Evolutionary conservation across 92 coral and sea anemone genomes (phyloP), one percentile per base, ranked within the genome.

Genomic region (Scolanthus callimorphus): DNA sequence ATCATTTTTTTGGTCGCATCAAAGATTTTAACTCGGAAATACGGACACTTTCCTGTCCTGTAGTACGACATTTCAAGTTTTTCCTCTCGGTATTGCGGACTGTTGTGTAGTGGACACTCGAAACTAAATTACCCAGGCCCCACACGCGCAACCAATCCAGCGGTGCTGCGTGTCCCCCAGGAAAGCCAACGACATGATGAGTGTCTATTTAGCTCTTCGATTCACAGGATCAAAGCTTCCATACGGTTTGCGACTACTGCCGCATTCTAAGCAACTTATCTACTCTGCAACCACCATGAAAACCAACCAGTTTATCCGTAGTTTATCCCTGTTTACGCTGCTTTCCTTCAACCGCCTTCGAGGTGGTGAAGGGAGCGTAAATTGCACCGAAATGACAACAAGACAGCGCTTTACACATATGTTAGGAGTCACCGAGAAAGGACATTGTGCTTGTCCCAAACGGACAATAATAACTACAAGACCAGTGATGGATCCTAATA

Each of bases 361-460:
- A 58, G 43, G 17, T 38, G 62, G 37, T 26, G 71, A 55, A 3
- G 85, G 49, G 10, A 65, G 28, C 53, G 39, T 62, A 26, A 70
- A 74, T 43, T 68, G 69, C 23, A 78, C 64, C 1, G 57, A 45
- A 13, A 68, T 70, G 85, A 70, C 73, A 11, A 34, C 78, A 34
- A 41, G 63, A 43, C 76, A 52, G 48, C 53, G 71, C 25, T 80
- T 80, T 46, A 48, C 49, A 6, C 80, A 80, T 25, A 39, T 80
- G 66, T 69, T 72, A 25, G 80, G 86, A 11, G 66, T 78, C 2
- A 61, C 71, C 25, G 65, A 68, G 46, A 60, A 47, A 51, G 74
- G 73, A 39, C 59, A 70, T 20, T 73, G 86, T 72, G 76, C 70
- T 65, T 73, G 76, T 17, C 69, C 81, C 4, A 63, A 57, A 13